A percentile compares a stretch with the other conserved stretches of the same genome.
Conservation (phyloP, 2,113 vertebrate species). For the Urocolius indicus region DNA sequence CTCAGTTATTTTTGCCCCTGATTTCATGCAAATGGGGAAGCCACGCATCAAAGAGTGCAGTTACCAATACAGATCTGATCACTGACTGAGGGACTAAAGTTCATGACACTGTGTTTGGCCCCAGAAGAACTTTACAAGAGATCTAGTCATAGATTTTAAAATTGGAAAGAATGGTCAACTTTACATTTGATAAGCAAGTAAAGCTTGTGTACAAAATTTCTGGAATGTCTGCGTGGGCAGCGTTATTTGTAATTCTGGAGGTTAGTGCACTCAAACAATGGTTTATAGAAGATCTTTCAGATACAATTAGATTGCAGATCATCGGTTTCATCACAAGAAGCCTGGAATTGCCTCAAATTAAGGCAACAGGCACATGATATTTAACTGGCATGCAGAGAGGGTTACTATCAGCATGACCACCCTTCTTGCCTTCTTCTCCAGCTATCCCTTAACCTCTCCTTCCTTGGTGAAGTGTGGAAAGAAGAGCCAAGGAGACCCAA, state of each 20-base stretch:
- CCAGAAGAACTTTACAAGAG: background rate
- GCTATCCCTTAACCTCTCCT: background rate
- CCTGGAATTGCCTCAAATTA: background rate
- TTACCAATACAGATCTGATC: background rate
- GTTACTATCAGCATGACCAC: background rate
- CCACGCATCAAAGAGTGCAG: background rate
- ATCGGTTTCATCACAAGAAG: background rate
- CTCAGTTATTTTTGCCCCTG: background rate
- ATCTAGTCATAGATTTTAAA: background rate
- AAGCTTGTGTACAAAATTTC: background rate
- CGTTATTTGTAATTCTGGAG: constrained; percentile 25
- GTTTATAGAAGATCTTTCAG: constrained; percentile 41
- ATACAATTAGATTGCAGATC: constrained; percentile 35
- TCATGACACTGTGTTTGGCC: background rate
- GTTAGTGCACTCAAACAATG: constrained; percentile 33
- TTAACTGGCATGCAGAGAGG: background rate
- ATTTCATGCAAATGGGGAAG: background rate
- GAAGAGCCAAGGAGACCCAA: background rate
- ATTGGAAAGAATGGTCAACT: background rate
- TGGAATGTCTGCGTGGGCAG: constrained; percentile 49
- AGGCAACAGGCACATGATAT: background rate
- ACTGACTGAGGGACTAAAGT: background rate
- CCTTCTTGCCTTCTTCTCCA: background rate
- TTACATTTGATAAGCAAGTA: background rate
- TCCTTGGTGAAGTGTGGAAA: background rate